Evolutionary conservation across 1,140 invertebrate genomes (phyloP).

Genomic region (Stenopsyche tienmushanensis): DNA sequence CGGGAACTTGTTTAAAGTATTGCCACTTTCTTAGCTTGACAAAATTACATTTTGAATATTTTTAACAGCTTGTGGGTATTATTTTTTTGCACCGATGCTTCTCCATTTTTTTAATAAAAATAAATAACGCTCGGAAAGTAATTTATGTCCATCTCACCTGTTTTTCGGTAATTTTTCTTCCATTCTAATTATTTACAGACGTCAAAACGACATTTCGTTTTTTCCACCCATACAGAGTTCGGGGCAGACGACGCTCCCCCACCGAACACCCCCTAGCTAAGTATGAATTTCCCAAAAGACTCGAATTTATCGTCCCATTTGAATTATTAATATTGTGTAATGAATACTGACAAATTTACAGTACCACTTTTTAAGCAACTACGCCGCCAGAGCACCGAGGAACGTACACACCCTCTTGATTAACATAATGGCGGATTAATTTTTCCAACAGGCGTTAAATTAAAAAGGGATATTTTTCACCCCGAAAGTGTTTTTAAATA

Average conservation of each 20-base stretch:
- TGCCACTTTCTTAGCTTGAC: too few species aligned
- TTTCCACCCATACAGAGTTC: too few species aligned
- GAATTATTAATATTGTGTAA: constrained; percentile 29
- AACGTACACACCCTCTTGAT: constrained; percentile 1
- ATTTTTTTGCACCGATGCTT: too few species aligned
- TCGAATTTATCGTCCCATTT: constrained; percentile 17
- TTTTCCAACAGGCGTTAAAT: constrained; percentile 32
- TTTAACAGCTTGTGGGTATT: too few species aligned
- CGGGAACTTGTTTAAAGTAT: too few species aligned
- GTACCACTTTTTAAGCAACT: constrained; percentile 8
- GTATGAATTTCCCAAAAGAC: constrained; percentile 17
- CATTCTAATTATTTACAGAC: neutral
- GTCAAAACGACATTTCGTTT: neutral
- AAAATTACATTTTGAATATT: too few species aligned
- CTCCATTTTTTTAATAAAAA: too few species aligned
- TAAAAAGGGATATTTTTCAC: constrained; percentile 33
- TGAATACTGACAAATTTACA: constrained; percentile 28
- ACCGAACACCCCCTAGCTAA: too few species aligned
- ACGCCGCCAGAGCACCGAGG: neutral
- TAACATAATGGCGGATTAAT: constrained; percentile 34
- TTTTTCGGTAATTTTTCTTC: too few species aligned
- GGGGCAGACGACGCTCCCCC: too few species aligned
- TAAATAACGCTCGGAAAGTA: too few species aligned
- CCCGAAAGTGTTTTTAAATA: constrained; percentile 33
- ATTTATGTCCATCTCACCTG: too few species aligned